Percentiles rank a stretch among this genome's conserved stretches.
Evolutionary conservation across 2,113 vertebrate species (phyloP).

Genomic region (Larimichthys polyactis): DNA sequence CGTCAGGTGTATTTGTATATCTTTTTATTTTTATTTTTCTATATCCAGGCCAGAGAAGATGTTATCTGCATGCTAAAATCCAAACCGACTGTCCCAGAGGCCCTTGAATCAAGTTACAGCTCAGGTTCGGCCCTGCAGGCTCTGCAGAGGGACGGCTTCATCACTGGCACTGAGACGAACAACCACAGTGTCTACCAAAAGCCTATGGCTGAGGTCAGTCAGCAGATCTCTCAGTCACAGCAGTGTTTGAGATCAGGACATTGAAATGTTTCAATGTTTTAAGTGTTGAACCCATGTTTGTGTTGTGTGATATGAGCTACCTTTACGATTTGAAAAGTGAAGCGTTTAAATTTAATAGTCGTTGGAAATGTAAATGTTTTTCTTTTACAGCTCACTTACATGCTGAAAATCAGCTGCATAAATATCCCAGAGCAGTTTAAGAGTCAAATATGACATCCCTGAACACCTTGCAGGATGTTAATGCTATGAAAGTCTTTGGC

Average conservation of each 20-base stretch:
- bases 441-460: not conserved
- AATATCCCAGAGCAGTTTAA: not conserved
- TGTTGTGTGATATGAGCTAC: not conserved
- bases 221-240: not conserved
- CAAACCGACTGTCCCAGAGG: conserved; percentile 87
- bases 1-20: not conserved
- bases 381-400: not conserved
- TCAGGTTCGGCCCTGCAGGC: conserved; percentile 90
- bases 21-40: not conserved
- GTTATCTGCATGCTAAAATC: conserved; percentile 94
- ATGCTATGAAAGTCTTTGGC: not conserved
- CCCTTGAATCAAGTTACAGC: conserved; percentile 91
- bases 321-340: too few relatives aligned
- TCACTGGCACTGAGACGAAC: conserved; percentile 85
- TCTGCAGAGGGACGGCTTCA: conserved; percentile 89
- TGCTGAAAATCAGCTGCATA: not conserved
- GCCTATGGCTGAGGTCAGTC: conserved; percentile 92
- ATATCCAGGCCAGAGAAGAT: conserved; percentile 92
- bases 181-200: conserved; percentile 92
- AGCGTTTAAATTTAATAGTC: too few relatives aligned
- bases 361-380: not conserved
- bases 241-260: not conserved
- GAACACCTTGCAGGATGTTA: conserved; percentile 1
- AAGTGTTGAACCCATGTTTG: not conserved
- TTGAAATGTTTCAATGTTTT: not conserved